Evolutionary conservation across 1,140 invertebrate species (phyloP).

Genomic region (Scaptomyza graminum): DNA sequence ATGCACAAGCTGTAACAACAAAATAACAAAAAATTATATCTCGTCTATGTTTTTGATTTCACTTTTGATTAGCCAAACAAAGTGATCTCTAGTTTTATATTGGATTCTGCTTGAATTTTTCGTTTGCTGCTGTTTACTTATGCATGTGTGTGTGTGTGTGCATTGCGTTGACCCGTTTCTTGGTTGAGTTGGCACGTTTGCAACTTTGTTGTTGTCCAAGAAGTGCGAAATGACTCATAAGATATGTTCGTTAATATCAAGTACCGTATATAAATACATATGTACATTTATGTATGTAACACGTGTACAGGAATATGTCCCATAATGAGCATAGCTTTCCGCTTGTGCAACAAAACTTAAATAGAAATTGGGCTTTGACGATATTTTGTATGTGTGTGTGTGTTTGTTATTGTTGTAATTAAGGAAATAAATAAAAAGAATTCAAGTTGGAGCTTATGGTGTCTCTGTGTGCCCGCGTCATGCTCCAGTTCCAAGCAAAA

Average conservation of each 20-base stretch:
- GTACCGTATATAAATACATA: slow-evolving; percentile 12
- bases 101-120: slow-evolving; percentile 40
- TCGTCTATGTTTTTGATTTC: slow-evolving; percentile 17
- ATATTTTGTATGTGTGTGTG: neutral
- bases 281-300: neutral
- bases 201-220: slow-evolving; percentile 32
- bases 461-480: slow-evolving; percentile 17
- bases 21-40: slow-evolving; percentile 2
- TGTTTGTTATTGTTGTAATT: slow-evolving; percentile 11
- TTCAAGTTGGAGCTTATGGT: slow-evolving; percentile 17
- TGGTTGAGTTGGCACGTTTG: slow-evolving; percentile 26
- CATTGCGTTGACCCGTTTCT: slow-evolving; percentile 38
- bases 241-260: slow-evolving; percentile 28
- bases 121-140: slow-evolving; percentile 17
- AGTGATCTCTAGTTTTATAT: slow-evolving; percentile 24
- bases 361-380: neutral
- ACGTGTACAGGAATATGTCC: slow-evolving; percentile 6
- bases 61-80: slow-evolving; percentile 26
- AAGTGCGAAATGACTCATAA: slow-evolving; percentile 38
- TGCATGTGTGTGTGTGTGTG: neutral
- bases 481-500: slow-evolving; percentile 25
- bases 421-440: slow-evolving; percentile 22
- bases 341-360: slow-evolving; percentile 9
- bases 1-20: slow-evolving; percentile 43
- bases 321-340: slow-evolving; percentile 24